Evolutionary conservation across 2,797 vertebrate genomes (phyloP).

Genomic region (Chelon labrosus): DNA sequence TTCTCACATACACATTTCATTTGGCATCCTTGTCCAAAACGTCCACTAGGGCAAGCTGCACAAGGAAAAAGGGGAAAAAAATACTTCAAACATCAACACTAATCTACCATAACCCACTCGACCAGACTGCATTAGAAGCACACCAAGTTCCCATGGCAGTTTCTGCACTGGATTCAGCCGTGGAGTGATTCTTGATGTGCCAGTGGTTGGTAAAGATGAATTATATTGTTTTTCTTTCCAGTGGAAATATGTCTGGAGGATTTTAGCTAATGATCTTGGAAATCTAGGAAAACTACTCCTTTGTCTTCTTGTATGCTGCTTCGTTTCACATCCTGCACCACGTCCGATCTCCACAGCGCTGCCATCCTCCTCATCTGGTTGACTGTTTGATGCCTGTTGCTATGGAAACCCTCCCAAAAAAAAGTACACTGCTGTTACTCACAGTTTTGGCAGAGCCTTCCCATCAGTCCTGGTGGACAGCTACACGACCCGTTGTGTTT

Average conservation of each 20-base stretch:
- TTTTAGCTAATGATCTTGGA: constrained; percentile 17
- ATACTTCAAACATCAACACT: constrained; percentile 19
- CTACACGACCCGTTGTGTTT: constrained; percentile 86
- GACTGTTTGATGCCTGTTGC: constrained; percentile 35
- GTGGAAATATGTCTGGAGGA: constrained; percentile 35
- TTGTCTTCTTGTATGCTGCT: constrained; percentile 29
- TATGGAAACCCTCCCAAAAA: constrained; percentile 41
- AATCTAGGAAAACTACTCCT: constrained; percentile 13
- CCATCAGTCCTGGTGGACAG: constrained; percentile 88
- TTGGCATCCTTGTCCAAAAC: constrained; percentile 90
- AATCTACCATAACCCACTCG: constrained; percentile 39
- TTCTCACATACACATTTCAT: constrained; percentile 90
- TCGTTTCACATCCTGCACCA: constrained; percentile 39
- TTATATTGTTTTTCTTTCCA: constrained; percentile 30
- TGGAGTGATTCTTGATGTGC: constrained; percentile 15
- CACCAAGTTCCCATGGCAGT: constrained; percentile 52
- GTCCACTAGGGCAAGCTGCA: constrained; percentile 88
- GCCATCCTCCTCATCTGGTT: constrained; percentile 20
- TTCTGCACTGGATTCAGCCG: constrained; percentile 11
- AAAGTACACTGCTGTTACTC: constrained; percentile 67
- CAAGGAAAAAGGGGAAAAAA: background rate
- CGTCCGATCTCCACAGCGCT: constrained; percentile 25
- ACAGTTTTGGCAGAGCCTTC: constrained; percentile 90
- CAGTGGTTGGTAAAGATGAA: constrained; percentile 32
- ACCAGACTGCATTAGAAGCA: constrained; percentile 17